Conservation (phyloP, 2,888 invertebrate species). For the Phengaris arion region DNA sequence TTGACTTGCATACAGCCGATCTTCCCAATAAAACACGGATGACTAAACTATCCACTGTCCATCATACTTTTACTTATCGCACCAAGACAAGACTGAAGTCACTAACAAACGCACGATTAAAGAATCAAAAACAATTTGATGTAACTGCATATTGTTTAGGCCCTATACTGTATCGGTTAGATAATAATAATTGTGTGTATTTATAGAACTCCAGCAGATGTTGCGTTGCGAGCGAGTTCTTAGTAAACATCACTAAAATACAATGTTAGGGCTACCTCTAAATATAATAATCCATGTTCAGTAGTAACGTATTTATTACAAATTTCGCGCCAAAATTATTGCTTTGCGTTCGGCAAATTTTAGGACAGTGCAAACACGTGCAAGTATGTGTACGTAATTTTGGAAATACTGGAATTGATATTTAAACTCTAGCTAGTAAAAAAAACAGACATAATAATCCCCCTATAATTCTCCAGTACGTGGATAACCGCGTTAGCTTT, state of each 20-base stretch:
- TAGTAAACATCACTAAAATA: slow-evolving; percentile 23
- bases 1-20: no score
- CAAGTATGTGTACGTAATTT: neutral
- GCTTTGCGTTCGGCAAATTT: neutral
- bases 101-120: neutral
- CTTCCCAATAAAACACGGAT: no score
- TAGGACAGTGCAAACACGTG: neutral
- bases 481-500: no score
- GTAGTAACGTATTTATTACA: slow-evolving; percentile 15
- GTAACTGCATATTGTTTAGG: slow-evolving; percentile 14
- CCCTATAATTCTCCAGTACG: no score
- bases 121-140: slow-evolving; percentile 1
- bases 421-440: no score
- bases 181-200: slow-evolving; percentile 5
- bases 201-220: slow-evolving; percentile 18
- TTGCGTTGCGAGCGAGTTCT: slow-evolving; percentile 13
- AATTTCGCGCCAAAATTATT: neutral
- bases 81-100: neutral
- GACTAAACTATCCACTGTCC: neutral
- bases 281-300: slow-evolving; percentile 22
- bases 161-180: neutral
- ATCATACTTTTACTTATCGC: neutral
- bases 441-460: no score
- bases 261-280: slow-evolving; percentile 19
- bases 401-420: no score